phyloP scores from a whole-genome alignment of 2,888 invertebrate genomes.

The Colostygia pectinataria region DNA sequence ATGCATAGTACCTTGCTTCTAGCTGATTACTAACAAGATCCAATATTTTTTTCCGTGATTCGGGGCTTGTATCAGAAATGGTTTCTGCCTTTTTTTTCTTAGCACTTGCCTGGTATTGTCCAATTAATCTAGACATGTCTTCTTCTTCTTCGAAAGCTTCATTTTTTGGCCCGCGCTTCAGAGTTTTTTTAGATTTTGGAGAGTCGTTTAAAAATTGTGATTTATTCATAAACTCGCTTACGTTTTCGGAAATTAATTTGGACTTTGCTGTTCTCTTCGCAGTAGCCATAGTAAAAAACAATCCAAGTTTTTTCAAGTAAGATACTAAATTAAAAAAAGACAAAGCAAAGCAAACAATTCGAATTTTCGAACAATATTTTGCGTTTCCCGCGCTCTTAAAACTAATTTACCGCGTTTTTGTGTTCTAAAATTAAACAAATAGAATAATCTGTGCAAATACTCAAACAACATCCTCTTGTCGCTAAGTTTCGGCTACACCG shows the following conservation, averaged over 20 bases:
- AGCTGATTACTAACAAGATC: conserved; percentile 60
- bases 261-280: conserved; percentile 52
- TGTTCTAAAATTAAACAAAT: background rate
- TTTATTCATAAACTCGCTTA: conserved; percentile 55
- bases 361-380: too few relatives aligned
- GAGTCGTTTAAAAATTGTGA: conserved; percentile 56
- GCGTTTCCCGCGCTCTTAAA: background rate
- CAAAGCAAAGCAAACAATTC: too few relatives aligned
- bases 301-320: too few relatives aligned
- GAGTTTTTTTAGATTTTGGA: conserved; percentile 51
- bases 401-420: conserved; percentile 2
- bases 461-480: too few relatives aligned
- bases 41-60: conserved; percentile 60
- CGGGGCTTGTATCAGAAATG: conserved; percentile 49
- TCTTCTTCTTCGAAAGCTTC: conserved; percentile 52
- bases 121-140: conserved; percentile 49
- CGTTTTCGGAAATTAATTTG: conserved; percentile 55
- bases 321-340: too few relatives aligned
- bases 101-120: conserved; percentile 46
- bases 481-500: too few relatives aligned
- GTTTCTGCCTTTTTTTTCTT: conserved; percentile 58
- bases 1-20: conserved; percentile 55
- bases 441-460: too few relatives aligned
- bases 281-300: conserved; percentile 52
- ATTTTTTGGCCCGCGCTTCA: conserved; percentile 47